Evolutionary conservation across 1,140 invertebrate genomes (phyloP).

Genomic region (Tetragonula clypearis): DNA sequence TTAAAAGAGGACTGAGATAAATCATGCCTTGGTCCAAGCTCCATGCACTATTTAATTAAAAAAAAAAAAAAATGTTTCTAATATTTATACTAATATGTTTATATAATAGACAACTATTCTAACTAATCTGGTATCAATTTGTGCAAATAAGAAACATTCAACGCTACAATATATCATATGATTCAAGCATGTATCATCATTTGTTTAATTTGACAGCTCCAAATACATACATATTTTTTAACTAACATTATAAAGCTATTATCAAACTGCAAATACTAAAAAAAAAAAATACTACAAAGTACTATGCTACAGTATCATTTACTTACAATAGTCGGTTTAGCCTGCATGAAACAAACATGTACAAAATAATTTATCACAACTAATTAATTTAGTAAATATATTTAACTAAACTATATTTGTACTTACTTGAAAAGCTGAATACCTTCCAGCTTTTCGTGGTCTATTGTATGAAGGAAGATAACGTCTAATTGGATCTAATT

Average conservation of each 20-base stretch:
- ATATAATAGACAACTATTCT: background rate
- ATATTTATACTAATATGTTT: background rate
- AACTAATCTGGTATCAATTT: background rate
- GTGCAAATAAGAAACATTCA: background rate
- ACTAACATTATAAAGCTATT: background rate
- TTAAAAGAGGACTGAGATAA: slow-evolving; percentile 11
- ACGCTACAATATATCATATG: slow-evolving; percentile 1
- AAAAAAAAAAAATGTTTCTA: background rate
- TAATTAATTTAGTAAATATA: slow-evolving; percentile 9
- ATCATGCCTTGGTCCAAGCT: slow-evolving; percentile 27
- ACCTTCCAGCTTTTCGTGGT: slow-evolving; percentile 93
- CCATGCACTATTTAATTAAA: slow-evolving; percentile 27
- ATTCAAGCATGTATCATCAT: background rate
- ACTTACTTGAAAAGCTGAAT: slow-evolving; percentile 97
- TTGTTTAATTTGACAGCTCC: slow-evolving; percentile 9
- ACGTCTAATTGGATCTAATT: slow-evolving; percentile 96
- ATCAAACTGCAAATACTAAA: slow-evolving; percentile 4
- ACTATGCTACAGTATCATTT: slow-evolving; percentile 71
- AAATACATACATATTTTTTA: slow-evolving; percentile 5
- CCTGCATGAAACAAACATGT: slow-evolving; percentile 82
- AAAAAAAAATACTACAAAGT: slow-evolving; percentile 14
- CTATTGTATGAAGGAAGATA: slow-evolving; percentile 98
- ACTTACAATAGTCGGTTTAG: slow-evolving; percentile 89
- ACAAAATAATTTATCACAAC: slow-evolving; percentile 38
- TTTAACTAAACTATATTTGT: background rate